phyloP scores from a whole-genome alignment of 1,140 invertebrate species.

The Dinoponera quadriceps region DNA sequence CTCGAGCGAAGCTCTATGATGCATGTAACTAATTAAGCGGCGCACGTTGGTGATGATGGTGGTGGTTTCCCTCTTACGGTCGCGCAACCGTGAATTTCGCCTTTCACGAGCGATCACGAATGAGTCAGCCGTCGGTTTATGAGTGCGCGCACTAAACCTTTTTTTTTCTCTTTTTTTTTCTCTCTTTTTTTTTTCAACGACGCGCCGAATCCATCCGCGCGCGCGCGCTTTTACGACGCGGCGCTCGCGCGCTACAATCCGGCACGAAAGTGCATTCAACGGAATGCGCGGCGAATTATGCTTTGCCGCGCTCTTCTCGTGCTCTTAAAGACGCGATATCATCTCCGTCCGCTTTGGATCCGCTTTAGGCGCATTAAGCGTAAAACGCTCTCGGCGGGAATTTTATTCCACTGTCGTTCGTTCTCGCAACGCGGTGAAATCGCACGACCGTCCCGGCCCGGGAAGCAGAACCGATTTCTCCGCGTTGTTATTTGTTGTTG shows the following conservation, averaged over 20 bases:
- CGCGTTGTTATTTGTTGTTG: no score
- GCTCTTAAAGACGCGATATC: neutral
- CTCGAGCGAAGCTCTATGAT: conserved; percentile 54
- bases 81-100: conserved; percentile 30
- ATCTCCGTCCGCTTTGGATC: neutral
- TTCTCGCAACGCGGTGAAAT: conserved; percentile 1
- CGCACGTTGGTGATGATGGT: no score
- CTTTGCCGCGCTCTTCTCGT: neutral
- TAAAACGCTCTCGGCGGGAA: neutral
- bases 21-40: conserved; percentile 58
- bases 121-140: conserved; percentile 14
- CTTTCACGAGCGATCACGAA: conserved; percentile 46
- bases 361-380: neutral
- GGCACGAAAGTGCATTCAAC: neutral
- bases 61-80: conserved; percentile 49
- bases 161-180: no score
- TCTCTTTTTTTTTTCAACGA: no score
- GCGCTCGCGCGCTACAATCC: neutral
- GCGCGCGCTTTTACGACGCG: conserved; percentile 11
- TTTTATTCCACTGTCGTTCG: neutral
- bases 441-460: neutral
- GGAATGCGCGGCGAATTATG: neutral
- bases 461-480: no score
- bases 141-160: neutral
- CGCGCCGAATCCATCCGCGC: neutral